Percentiles rank a stretch among this genome's conserved stretches.
Conservation (phyloP, 2,113 vertebrate genomes). For the Archilochus colubris region DNA sequence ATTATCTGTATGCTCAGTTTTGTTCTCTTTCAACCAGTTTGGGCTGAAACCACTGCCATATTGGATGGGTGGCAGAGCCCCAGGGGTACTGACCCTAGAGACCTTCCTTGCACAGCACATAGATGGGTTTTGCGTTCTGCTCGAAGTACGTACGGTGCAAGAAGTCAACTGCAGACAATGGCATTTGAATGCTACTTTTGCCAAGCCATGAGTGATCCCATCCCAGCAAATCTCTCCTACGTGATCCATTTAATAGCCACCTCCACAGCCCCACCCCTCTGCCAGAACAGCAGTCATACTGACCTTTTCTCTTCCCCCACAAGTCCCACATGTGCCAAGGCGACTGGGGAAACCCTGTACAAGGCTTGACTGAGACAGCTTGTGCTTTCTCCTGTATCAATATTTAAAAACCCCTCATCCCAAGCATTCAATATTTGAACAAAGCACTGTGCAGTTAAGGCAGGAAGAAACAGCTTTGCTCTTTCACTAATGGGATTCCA, state of each 20-base stretch:
- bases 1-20: background rate
- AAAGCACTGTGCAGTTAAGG: background rate
- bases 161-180: background rate
- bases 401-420: constrained; percentile 4
- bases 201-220: background rate
- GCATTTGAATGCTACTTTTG: background rate
- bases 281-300: background rate
- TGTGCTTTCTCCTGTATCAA: background rate
- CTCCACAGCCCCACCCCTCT: background rate
- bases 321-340: background rate
- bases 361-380: background rate
- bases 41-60: background rate
- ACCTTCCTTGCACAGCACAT: fast-evolving
- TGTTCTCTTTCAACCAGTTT: background rate
- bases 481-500: background rate
- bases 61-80: background rate
- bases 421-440: background rate
- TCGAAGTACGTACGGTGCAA: background rate
- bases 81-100: fast-evolving
- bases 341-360: background rate
- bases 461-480: background rate
- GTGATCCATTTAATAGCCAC: background rate
- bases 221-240: background rate
- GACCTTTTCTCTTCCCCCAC: background rate
- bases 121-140: background rate